A percentile compares a stretch with the other conserved stretches of the same genome.
phyloP scores from a whole-genome alignment of 2,888 invertebrate species.

The Seladonia tumulorum region DNA sequence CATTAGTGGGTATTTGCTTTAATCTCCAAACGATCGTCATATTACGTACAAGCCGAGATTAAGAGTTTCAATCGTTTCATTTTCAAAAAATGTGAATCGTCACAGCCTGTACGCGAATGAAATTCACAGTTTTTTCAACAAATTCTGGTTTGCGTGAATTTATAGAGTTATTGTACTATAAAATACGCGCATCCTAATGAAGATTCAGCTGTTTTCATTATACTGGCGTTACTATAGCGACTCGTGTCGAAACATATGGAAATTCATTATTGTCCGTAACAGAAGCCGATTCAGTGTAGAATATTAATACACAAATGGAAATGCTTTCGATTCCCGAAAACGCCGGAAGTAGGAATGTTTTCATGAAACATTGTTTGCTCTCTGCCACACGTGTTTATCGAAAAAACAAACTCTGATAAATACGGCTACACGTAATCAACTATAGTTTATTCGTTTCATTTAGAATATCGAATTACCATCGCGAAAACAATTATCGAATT shows the following conservation, averaged over 20 bases:
- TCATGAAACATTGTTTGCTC: not conserved
- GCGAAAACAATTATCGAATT: not conserved
- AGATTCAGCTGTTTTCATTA: not conserved
- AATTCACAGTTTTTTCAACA: not conserved
- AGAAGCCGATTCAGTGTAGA: not conserved
- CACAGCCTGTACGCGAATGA: too few species aligned
- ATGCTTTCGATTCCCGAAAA: not conserved
- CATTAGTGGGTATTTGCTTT: too few species aligned
- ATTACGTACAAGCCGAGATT: too few species aligned
- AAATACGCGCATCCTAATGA: not conserved
- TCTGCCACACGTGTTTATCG: not conserved
- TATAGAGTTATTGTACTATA: not conserved
- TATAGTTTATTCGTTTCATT: not conserved
- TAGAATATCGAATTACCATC: not conserved
- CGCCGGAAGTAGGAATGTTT: not conserved
- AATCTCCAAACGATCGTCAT: too few species aligned
- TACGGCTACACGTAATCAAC: not conserved
- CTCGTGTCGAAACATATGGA: not conserved
- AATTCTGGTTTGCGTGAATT: not conserved
- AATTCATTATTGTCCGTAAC: not conserved
- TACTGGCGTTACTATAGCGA: not conserved
- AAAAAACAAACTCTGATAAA: not conserved
- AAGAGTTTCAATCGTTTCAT: too few species aligned
- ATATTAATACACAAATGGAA: not conserved
- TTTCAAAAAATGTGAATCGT: too few species aligned